Evolutionary conservation across 1,140 invertebrate species (phyloP).

Genomic region (Rhyzopertha dominica): DNA sequence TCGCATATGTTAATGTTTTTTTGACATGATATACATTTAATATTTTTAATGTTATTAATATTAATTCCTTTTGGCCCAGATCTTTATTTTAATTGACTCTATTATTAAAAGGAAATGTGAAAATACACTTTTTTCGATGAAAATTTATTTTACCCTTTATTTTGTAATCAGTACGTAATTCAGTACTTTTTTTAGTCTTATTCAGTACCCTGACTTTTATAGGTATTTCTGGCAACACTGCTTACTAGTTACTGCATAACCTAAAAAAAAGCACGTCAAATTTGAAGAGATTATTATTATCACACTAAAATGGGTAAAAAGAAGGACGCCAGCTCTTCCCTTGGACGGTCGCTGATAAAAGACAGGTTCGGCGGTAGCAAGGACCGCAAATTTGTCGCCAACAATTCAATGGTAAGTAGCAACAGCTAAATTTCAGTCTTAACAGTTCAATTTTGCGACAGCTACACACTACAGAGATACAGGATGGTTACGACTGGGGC

Average conservation of each 20-base stretch:
- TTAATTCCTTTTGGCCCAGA: too few species aligned
- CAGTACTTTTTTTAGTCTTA: conserved; percentile 1
- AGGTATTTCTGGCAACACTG: too few species aligned
- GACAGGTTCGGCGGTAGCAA: conserved; percentile 64
- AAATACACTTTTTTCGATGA: too few species aligned
- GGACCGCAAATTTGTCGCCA: conserved; percentile 54
- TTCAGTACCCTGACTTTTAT: conserved; percentile 6
- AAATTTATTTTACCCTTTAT: not conserved
- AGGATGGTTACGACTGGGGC: conserved; percentile 88
- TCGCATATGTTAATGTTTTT: too few species aligned
- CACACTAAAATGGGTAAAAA: conserved; percentile 58
- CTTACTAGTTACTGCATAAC: too few species aligned
- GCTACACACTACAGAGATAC: conserved; percentile 81
- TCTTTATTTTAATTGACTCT: too few species aligned
- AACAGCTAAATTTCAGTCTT: conserved; percentile 4
- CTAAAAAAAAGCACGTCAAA: too few species aligned
- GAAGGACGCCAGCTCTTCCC: conserved; percentile 47
- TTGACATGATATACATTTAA: too few species aligned
- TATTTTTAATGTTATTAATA: too few species aligned
- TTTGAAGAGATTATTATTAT: not conserved
- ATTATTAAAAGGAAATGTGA: too few species aligned
- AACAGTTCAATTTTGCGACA: conserved; percentile 45
- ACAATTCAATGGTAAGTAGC: conserved; percentile 57
- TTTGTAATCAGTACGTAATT: not conserved
- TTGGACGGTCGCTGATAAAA: conserved; percentile 71